phyloP scores from a whole-genome alignment of 1,140 invertebrate genomes.

The Sweltsa coloradensis region DNA sequence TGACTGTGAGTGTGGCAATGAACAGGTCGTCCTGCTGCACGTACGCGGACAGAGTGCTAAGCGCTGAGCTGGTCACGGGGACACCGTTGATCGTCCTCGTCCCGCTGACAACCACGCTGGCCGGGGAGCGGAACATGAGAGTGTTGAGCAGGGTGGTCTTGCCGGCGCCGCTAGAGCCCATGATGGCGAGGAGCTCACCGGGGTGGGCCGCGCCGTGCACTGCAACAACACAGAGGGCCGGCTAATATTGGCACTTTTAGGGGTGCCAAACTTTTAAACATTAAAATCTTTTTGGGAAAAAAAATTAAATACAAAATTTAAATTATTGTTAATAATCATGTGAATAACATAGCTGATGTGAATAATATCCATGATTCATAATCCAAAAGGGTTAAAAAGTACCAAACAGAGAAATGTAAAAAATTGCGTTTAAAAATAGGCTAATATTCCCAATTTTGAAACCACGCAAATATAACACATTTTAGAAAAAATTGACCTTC shows the following conservation, averaged over 20 bases:
- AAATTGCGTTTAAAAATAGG: too few relatives aligned
- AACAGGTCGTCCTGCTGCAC: conserved; percentile 95
- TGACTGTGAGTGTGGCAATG: conserved; percentile 81
- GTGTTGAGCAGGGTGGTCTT: conserved; percentile 92
- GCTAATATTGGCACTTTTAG: too few relatives aligned
- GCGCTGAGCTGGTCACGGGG: conserved; percentile 41
- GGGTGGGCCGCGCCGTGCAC: conserved; percentile 63
- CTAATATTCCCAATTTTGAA: too few relatives aligned
- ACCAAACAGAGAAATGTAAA: not conserved
- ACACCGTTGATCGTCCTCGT: conserved; percentile 57
- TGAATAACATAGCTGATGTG: not conserved
- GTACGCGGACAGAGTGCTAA: conserved; percentile 77
- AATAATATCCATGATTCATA: not conserved
- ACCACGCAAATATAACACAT: too few relatives aligned
- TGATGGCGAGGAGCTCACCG: conserved; percentile 80
- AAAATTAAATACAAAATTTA: not conserved
- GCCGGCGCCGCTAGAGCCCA: conserved; percentile 90
- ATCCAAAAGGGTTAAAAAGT: not conserved
- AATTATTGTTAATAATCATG: not conserved
- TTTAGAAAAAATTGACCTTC: too few relatives aligned
- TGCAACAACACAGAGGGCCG: not conserved
- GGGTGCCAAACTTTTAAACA: too few relatives aligned
- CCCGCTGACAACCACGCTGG: conserved; percentile 56
- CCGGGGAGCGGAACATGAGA: conserved; percentile 62
- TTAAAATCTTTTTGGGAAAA: not conserved